phyloP scores from a whole-genome alignment of 2,888 invertebrate species.

The Plagodis pulveraria region DNA sequence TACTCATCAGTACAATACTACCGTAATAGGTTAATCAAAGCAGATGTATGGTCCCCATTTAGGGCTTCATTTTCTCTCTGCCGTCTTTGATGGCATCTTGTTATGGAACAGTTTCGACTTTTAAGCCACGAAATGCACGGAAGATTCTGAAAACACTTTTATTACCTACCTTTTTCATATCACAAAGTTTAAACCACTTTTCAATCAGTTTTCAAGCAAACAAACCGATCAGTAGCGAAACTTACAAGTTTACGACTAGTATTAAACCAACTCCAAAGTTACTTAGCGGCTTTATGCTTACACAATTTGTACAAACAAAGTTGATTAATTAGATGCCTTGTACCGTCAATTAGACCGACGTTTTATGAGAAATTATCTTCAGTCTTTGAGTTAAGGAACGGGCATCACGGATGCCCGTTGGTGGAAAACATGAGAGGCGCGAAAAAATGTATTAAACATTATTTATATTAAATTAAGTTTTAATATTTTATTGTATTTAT shows the following conservation, averaged over 20 bases:
- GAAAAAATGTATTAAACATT: no score
- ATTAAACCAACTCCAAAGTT: conserved; percentile 40
- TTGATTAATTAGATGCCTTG: conserved; percentile 60
- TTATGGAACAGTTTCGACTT: no score
- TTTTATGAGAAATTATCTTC: conserved; percentile 54
- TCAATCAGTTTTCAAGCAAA: not conserved
- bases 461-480: no score
- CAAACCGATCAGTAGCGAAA: conserved; percentile 23
- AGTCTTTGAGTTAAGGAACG: conserved; percentile 46
- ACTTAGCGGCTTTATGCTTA: conserved; percentile 37
- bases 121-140: no score
- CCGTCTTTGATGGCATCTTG: no score
- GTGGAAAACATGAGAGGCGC: conserved; percentile 7
- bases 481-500: no score
- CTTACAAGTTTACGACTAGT: conserved; percentile 31
- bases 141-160: no score
- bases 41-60: no score
- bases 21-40: no score
- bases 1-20: no score
- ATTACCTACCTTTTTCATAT: no score
- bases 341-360: conserved; percentile 57
- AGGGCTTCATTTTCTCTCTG: no score
- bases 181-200: conserved; percentile 1
- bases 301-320: conserved; percentile 51
- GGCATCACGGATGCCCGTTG: conserved; percentile 43